Conservation (phyloP, 1,140 invertebrate genomes). For the Drosophila tsacasi region DNA sequence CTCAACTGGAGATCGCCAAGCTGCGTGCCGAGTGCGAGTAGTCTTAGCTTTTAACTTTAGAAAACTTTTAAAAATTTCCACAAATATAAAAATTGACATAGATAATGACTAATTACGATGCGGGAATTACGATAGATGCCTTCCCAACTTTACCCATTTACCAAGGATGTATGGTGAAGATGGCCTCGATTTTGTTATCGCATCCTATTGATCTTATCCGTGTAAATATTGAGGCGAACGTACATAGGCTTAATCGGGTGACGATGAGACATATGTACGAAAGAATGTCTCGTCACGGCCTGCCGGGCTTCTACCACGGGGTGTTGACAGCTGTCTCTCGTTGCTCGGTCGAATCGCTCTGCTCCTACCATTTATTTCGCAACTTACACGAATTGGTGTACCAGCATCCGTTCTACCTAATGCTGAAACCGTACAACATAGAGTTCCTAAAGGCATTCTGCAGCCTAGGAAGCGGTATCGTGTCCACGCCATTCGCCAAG, state of each 20-base stretch:
- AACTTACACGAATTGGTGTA: neutral
- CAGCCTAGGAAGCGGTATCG: conserved; percentile 21
- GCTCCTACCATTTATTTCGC: conserved; percentile 7
- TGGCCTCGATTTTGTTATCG: conserved; percentile 19
- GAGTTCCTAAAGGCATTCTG: neutral
- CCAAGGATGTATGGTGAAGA: conserved; percentile 4
- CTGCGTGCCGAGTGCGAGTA: conserved; percentile 52
- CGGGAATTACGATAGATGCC: conserved; percentile 12
- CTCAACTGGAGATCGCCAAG: conserved; percentile 46
- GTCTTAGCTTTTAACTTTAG: conserved; percentile 21
- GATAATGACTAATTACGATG: conserved; percentile 25
- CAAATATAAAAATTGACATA: conserved; percentile 19
- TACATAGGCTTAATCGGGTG: neutral
- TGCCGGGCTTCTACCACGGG: conserved; percentile 34
- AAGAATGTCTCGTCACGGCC: conserved; percentile 12
- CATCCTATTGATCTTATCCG: conserved; percentile 47
- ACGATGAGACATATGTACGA: neutral
- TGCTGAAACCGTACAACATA: conserved; percentile 6
- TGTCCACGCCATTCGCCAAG: conserved; percentile 43
- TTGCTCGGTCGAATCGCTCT: conserved; percentile 5
- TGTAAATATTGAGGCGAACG: conserved; percentile 42
- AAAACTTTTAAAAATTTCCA: conserved; percentile 2
- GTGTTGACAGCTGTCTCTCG: neutral
- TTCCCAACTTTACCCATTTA: conserved; percentile 13
- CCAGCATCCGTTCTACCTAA: neutral